phyloP scores from a whole-genome alignment of 2,113 vertebrate genomes.

The Pycnonotus jocosus region DNA sequence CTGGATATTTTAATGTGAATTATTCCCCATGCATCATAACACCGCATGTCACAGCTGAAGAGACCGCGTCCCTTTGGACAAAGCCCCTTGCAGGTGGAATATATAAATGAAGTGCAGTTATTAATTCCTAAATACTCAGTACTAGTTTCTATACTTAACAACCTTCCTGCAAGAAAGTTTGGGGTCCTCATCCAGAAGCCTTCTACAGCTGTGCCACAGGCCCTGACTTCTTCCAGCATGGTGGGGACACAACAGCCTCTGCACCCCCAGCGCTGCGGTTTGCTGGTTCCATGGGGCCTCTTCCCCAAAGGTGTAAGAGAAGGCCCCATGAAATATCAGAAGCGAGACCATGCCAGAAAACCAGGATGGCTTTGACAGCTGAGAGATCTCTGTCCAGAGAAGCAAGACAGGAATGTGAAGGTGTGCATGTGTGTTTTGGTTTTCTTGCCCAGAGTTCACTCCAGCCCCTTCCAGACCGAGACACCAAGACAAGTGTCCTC shows the following conservation, averaged over 20 bases:
- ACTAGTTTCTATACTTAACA: neutral
- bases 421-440: fast-evolving
- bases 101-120: neutral
- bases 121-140: neutral
- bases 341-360: neutral
- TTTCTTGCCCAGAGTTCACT: neutral
- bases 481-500: neutral
- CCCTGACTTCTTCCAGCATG: neutral
- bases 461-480: neutral
- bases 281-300: neutral
- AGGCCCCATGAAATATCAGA: neutral
- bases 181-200: neutral
- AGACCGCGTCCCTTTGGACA: neutral
- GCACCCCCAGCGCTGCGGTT: neutral
- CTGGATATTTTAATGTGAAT: neutral
- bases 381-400: neutral
- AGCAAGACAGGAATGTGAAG: neutral
- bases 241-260: neutral
- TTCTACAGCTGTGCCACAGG: neutral
- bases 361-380: neutral
- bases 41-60: too few species aligned
- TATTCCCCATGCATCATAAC: neutral
- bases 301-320: neutral
- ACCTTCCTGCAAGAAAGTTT: neutral
- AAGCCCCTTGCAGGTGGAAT: neutral